These are phyloP conservation scores for Redunca redunca DNA, from an alignment of 2,113 vertebrate genomes.

Conservation along the genomic window DNA sequence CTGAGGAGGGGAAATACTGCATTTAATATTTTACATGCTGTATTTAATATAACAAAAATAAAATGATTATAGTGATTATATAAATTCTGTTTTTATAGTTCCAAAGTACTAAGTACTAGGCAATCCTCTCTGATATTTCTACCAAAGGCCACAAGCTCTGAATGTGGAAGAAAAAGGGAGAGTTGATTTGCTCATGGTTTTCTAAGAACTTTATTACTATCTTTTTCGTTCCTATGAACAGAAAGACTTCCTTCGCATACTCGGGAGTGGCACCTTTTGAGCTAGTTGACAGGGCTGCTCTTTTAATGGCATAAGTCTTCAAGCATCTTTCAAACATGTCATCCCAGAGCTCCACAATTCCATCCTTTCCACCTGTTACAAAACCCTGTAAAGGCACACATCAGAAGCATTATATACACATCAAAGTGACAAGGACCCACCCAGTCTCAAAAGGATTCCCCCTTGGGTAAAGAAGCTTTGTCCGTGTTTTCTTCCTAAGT, in stretches of 20 bases:
- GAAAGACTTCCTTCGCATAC: not conserved
- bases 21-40: not conserved
- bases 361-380: constrained; percentile 97
- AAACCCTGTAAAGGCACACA: constrained; percentile 87
- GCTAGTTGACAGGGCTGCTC: constrained; percentile 89
- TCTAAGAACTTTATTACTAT: not conserved
- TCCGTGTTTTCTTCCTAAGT: not conserved
- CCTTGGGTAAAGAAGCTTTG: not conserved
- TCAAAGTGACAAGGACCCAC: not conserved
- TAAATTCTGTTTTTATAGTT: not conserved
- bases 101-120: not conserved
- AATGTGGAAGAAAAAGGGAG: not conserved
- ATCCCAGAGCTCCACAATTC: constrained; percentile 97
- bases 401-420: not conserved
- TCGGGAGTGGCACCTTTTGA: constrained; percentile 90
- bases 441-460: not conserved
- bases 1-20: constrained; percentile 71
- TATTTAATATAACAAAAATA: not conserved
- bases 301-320: constrained; percentile 98
- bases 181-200: not conserved
- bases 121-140: not conserved
- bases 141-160: not conserved
- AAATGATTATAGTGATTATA: not conserved
- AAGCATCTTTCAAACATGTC: constrained; percentile 98
- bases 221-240: not conserved